Evolutionary conservation across 2,113 vertebrate genomes (phyloP), one percentile per base, ranked within the genome.

Genomic region (Takifugu bimaculatus): DNA sequence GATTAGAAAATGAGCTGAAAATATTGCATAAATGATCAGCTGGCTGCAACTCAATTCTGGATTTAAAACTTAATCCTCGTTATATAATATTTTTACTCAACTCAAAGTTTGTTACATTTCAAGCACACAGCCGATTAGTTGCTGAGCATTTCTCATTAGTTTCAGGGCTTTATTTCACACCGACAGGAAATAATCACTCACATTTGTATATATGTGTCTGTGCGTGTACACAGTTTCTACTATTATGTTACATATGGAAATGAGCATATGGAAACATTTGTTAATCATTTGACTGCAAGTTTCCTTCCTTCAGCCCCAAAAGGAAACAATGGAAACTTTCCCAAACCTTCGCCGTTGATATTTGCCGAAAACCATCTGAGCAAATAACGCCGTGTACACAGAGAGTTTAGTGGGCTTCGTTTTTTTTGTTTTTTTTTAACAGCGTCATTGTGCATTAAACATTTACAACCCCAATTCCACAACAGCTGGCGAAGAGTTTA

Each of bases 231-330:
- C 6, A 44, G 15, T 6, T 3, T 44, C n/a, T 45, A 13, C 25
- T n/a, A 26, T 45, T 26, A 58, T 26, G 57, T 26, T 27, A 29
- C 15, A 54, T 12, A 54, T 52, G 39, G 26, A 60, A 48, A 42
- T 28, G 14, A 4, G 15, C 11, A 10, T 12, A 39, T 48, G 56
- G 44, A 42, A 60, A 48, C 42, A 51, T 54, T 53, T 59, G 27
- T 50, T 15, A 50, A 50, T 52, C 13, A 14, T 11, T 29, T 54
- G 10, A 49, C n/a, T 28, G 45, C 1, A n/a, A 48, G 45, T 48
- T n/a, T 48, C 45, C 14, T 9, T 50, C 48, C 48, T 51, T 10
- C 50, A 20, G 47, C 6, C n/a, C n/a, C 47, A 2, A 49, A 49
- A n/a, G n/a, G 47, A n/a, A 49, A n/a, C 14, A n/a, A 49, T 20